Evolutionary conservation across 2,888 invertebrate species (phyloP).

Genomic region (Coelinius sp.): DNA sequence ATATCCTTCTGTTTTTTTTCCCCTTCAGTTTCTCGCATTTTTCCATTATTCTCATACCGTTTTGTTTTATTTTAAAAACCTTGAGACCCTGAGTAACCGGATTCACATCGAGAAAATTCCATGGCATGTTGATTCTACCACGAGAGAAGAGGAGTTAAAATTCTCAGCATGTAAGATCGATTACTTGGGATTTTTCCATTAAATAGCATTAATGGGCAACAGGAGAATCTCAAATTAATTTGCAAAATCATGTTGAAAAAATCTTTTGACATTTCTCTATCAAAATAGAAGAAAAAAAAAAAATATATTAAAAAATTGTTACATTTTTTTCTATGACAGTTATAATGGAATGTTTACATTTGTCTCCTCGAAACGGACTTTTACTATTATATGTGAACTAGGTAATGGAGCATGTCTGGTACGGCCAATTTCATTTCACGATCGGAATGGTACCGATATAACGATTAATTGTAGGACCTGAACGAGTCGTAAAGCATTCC

Average conservation of each 20-base stretch:
- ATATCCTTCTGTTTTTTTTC: background rate
- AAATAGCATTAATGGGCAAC: background rate
- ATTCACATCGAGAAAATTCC: background rate
- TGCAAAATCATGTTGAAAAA: no score
- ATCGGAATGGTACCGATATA: conserved; percentile 41
- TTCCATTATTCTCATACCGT: background rate
- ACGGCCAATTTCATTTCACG: conserved; percentile 48
- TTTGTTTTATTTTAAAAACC: background rate
- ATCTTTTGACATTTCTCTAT: no score
- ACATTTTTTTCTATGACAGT: background rate
- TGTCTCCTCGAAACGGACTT: background rate
- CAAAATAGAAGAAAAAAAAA: no score
- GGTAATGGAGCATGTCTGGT: conserved; percentile 7
- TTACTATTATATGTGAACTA: conserved; percentile 2
- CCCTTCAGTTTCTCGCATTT: background rate
- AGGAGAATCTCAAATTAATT: background rate
- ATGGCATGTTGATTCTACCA: conserved; percentile 12
- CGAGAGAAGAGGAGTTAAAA: conserved; percentile 7
- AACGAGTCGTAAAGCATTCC: conserved; percentile 14
- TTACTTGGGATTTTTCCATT: conserved; percentile 5
- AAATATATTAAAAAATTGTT: no score
- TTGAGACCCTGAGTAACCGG: conserved; percentile 19
- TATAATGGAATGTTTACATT: background rate
- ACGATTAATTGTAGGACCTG: conserved; percentile 45
- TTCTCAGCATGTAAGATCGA: conserved; percentile 24